Conservation (phyloP, 2,113 vertebrate genomes). For the Setophaga coronata region DNA sequence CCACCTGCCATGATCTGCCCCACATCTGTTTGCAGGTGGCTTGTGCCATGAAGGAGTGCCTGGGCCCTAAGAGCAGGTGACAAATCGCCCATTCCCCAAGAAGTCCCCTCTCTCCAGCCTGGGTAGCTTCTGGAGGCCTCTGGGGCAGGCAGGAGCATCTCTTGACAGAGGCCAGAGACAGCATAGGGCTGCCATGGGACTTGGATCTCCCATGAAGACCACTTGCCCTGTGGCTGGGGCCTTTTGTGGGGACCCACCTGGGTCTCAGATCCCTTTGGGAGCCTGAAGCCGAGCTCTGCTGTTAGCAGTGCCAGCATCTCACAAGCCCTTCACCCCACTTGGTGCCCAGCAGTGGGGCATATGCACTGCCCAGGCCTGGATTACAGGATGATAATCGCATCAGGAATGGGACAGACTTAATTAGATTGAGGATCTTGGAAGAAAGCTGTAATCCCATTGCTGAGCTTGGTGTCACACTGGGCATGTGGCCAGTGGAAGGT, state of each 20-base stretch:
- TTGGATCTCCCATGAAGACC: background rate
- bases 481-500: background rate
- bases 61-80: background rate
- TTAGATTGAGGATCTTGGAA: background rate
- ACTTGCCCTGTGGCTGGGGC: rapidly evolving
- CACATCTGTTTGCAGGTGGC: background rate
- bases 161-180: background rate
- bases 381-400: background rate
- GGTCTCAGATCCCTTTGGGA: background rate
- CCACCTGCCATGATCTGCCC: background rate
- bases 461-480: background rate
- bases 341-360: background rate
- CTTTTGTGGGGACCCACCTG: rapidly evolving
- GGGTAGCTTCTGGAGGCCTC: background rate
- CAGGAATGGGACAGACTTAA: conserved; percentile 2
- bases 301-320: background rate
- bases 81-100: background rate
- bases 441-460: background rate
- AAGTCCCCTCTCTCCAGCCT: background rate
- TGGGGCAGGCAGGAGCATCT: background rate
- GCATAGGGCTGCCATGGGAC: background rate
- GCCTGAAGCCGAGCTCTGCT: background rate
- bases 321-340: background rate
- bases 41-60: background rate
- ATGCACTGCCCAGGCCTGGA: background rate